Base-by-base conservation (phyloP, 2,113 vertebrate genomes). In the Paradoxurus hermaphroditus region DNA sequence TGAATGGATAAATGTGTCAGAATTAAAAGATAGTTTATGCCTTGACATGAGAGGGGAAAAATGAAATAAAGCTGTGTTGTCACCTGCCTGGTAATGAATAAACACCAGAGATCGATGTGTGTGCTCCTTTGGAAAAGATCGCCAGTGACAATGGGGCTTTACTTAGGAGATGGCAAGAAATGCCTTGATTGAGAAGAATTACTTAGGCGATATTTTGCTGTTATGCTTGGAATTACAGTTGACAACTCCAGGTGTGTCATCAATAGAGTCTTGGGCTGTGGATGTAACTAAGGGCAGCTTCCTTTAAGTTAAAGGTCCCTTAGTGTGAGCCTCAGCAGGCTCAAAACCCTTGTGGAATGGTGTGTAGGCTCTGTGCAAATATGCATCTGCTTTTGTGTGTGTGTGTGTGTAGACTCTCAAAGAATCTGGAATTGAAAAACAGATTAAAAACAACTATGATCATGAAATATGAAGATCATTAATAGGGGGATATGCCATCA, bases 11-110 rank as follows among this genome's bases (percentile, higher is more conserved):
- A 95, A 93, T 8, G 21, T 96, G 95, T 96, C 96, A 98, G 82
- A 93, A 97, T 97, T 97, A 97, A 98, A 96, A 97, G 82, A 95
- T 70, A 95, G 93, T 95, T 97, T 97, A 92, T 96, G 90, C 59
- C 94, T 93, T 90, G 86, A 92, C 67, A 93, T 96, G 68, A 93
- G 92, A 83, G 46, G 85, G 92, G 56, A 34, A 94, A 95, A 91
- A 81, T 90, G 91, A 97, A 95, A 86, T 88, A 95, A 95, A 90
- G 93, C 78, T 91, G 25, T 46, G 41, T 92, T 96, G 93, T 95
- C 93, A 90, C 63, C 84, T 67, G 53, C 83, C 56, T 85, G 78
- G 65, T 90, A 90, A 73, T 90, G 72, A n/a, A 95, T 91, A 91
- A 93, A 94, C 46, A 86, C 46, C 49, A 36, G 91, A 97, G 86